phyloP scores from a whole-genome alignment of 2,113 vertebrate genomes.

The Odobenus rosmarus region DNA sequence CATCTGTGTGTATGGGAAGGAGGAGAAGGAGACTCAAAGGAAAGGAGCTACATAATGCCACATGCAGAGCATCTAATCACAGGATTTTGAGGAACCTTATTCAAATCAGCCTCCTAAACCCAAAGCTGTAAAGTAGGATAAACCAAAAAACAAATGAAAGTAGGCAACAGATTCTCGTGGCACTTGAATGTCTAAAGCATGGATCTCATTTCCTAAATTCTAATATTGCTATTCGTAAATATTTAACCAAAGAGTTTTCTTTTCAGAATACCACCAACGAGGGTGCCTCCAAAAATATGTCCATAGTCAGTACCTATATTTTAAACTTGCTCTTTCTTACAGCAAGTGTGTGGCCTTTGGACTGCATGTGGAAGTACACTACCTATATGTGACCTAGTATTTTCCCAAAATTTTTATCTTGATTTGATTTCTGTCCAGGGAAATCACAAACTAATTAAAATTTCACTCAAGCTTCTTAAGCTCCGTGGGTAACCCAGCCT shows the following conservation, averaged over 20 bases:
- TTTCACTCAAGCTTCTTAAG: background rate
- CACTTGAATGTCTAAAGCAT: background rate
- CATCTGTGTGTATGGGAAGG: background rate
- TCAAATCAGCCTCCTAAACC: background rate
- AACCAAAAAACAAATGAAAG: background rate
- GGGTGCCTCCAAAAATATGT: background rate
- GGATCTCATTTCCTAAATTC: background rate
- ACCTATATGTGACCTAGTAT: background rate
- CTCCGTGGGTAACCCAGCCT: background rate
- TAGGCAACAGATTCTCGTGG: background rate
- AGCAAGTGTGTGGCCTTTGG: background rate
- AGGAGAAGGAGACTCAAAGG: background rate
- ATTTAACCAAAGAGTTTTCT: conserved; percentile 22
- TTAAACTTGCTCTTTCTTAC: background rate
- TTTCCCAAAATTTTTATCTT: conserved; percentile 13
- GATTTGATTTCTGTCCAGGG: conserved; percentile 30
- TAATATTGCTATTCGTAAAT: conserved; percentile 17
- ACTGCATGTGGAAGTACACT: background rate
- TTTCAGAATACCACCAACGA: conserved; percentile 6
- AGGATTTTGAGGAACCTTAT: background rate
- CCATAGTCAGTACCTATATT: background rate
- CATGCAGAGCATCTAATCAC: background rate
- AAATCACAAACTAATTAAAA: conserved; percentile 57
- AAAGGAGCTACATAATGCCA: background rate
- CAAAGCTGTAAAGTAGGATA: background rate